A percentile compares a stretch with the other conserved stretches of the same genome.
phyloP scores from a whole-genome alignment of 2,797 vertebrate species.

The Sandelia bainsii region DNA sequence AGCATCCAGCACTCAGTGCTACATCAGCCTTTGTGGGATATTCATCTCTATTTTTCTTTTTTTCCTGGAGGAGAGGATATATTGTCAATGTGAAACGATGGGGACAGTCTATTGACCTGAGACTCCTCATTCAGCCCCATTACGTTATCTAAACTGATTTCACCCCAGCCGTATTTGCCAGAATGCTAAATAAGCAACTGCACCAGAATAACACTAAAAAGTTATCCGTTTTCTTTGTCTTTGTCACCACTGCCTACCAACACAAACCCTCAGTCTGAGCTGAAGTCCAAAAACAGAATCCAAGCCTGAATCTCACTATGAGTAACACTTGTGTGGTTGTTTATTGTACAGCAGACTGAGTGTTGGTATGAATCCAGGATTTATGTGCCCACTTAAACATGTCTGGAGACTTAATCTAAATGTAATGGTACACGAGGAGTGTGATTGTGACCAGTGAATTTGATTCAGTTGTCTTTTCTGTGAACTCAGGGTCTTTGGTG shows the following conservation, averaged over 20 bases:
- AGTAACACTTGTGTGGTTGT: not conserved
- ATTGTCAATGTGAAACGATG: slow-evolving; percentile 2
- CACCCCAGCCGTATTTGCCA: slow-evolving; percentile 19
- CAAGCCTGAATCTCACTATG: not conserved
- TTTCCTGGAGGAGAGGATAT: slow-evolving; percentile 21
- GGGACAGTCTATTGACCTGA: slow-evolving; percentile 30
- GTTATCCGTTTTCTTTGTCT: slow-evolving; percentile 27
- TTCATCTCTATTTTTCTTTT: slow-evolving; percentile 13
- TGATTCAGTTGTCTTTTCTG: slow-evolving; percentile 4
- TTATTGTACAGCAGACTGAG: slow-evolving; percentile 8
- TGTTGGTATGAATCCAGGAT: slow-evolving; percentile 1
- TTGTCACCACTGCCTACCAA: slow-evolving; percentile 15
- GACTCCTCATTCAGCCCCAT: slow-evolving; percentile 41
- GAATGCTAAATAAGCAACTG: slow-evolving; percentile 40
- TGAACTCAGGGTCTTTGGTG: slow-evolving; percentile 2
- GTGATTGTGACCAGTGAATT: slow-evolving; percentile 29
- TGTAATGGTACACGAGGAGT: slow-evolving; percentile 25
- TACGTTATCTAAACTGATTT: slow-evolving; percentile 50
- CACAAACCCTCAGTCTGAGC: not conserved
- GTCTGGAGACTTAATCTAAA: slow-evolving; percentile 23
- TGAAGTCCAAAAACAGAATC: not conserved
- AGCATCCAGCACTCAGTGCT: slow-evolving; percentile 12
- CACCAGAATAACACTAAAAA: slow-evolving; percentile 34
- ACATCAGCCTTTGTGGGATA: slow-evolving; percentile 27
- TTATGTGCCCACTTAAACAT: slow-evolving; percentile 14